These are phyloP conservation scores for Paramisgurnus dabryanus DNA, from an alignment of 2,113 vertebrate species.

Conservation along the genomic window DNA sequence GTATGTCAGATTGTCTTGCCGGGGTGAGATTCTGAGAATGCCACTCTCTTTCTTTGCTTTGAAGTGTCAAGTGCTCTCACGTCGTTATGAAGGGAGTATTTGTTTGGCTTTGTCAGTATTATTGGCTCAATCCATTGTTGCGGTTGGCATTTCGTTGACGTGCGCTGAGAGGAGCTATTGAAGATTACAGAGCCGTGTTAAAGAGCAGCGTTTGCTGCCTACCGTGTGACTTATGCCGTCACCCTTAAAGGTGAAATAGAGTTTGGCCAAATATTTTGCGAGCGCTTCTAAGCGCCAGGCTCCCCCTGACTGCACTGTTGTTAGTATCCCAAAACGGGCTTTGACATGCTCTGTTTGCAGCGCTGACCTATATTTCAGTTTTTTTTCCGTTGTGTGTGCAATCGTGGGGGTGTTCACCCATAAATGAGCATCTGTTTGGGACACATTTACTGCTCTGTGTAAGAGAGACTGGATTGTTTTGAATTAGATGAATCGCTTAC, in stretches of 20 bases:
- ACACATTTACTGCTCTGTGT: too few species aligned
- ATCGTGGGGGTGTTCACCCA: neutral
- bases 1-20: conserved; percentile 34
- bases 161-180: conserved; percentile 15
- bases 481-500: too few species aligned
- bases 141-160: conserved; percentile 1
- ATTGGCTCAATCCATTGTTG: conserved; percentile 30
- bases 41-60: conserved; percentile 5
- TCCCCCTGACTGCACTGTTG: neutral
- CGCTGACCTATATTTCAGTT: conserved; percentile 34
- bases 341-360: conserved; percentile 13
- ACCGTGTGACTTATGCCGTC: neutral
- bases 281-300: neutral
- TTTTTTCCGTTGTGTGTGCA: neutral
- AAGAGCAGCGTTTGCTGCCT: neutral
- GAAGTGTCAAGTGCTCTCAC: conserved; percentile 3
- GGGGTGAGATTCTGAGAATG: conserved; percentile 25
- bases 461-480: neutral
- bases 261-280: conserved; percentile 16
- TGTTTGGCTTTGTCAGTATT: conserved; percentile 36
- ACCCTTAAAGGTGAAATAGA: neutral
- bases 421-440: conserved; percentile 5
- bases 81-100: conserved; percentile 5
- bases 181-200: conserved; percentile 23
- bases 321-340: neutral